These are phyloP conservation scores for Delia radicum DNA, from an alignment of 1,140 invertebrate genomes.

Conservation along the genomic window DNA sequence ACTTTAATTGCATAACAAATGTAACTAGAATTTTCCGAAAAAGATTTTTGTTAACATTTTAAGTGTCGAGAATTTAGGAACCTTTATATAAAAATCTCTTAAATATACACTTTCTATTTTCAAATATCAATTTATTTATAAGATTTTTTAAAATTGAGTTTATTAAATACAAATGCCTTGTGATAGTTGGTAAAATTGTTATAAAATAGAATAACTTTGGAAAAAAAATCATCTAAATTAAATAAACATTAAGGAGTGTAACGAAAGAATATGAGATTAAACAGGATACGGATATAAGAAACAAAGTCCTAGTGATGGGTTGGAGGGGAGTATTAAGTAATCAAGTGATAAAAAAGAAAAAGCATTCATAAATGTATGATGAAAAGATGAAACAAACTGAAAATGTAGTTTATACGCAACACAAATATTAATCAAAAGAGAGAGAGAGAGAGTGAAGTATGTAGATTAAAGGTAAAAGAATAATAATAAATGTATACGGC, in stretches of 20 bases:
- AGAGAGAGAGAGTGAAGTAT: not conserved
- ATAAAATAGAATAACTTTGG: too few relatives aligned
- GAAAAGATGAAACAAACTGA: constrained; percentile 7
- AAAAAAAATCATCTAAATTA: too few relatives aligned
- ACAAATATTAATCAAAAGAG: not conserved
- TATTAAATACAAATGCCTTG: not conserved
- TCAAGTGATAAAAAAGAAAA: not conserved
- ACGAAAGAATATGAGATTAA: too few relatives aligned
- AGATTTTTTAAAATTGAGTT: not conserved
- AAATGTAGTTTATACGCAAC: constrained; percentile 19
- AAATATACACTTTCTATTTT: too few relatives aligned
- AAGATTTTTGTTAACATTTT: too few relatives aligned
- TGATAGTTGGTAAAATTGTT: not conserved
- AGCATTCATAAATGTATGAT: not conserved
- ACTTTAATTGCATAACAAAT: too few relatives aligned
- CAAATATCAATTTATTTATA: not conserved
- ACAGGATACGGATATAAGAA: too few relatives aligned
- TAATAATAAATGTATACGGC: not conserved
- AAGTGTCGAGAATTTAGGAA: too few relatives aligned
- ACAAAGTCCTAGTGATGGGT: too few relatives aligned
- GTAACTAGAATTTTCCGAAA: too few relatives aligned
- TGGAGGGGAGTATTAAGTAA: not conserved
- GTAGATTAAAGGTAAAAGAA: not conserved
- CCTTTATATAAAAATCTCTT: too few relatives aligned
- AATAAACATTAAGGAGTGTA: too few relatives aligned